Evolutionary conservation across 2,888 invertebrate genomes (phyloP), one percentile per base, ranked within the genome.

Genomic region (Melinaea menophilus): DNA sequence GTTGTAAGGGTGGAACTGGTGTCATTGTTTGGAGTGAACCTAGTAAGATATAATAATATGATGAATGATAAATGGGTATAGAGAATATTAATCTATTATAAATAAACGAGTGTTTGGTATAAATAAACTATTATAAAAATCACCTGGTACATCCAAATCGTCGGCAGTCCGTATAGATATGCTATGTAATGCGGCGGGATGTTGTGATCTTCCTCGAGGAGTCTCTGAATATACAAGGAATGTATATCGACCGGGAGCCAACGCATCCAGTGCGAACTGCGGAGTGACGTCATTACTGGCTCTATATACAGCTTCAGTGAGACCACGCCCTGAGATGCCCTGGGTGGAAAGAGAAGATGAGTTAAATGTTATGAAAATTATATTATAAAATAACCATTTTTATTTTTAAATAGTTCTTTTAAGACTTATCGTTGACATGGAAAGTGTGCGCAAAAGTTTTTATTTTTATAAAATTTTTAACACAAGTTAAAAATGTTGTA

Each of bases 191-290:
- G 95, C 92, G 63, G 95, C 95, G 2, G 96, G 94, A 69, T 79
- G 79, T 59, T 94, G 94, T 69, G 96, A 96, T 70, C 94, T 92
- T 65, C 97, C 97, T 77, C 94, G 93, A 5, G 95, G 94, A 73
- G 97, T 97, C 72, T 95, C 95, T 31, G 96, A 95, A 80, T 95
- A 97, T 41, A 97, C 94, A 69, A 94, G 91, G 70, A 96, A 92
- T 77, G 95, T 95, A 85, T 97, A 97, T 71, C 93, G 92, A 59
- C 95, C 96, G 22, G 96, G 94, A 64, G 95, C 93, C 65, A 97
- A 90, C 70, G 94, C 94, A 77, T 94, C 94, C 63, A 96, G 88
- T 56, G 94, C 92, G 76, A 96, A 96, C 72, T 93, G 92, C 1
- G 96, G 96, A 66, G 90, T 88, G 47, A 71, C 77, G 69, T 92